Base-by-base conservation (phyloP, 2,888 invertebrate genomes). In the Synergus umbraculus region DNA sequence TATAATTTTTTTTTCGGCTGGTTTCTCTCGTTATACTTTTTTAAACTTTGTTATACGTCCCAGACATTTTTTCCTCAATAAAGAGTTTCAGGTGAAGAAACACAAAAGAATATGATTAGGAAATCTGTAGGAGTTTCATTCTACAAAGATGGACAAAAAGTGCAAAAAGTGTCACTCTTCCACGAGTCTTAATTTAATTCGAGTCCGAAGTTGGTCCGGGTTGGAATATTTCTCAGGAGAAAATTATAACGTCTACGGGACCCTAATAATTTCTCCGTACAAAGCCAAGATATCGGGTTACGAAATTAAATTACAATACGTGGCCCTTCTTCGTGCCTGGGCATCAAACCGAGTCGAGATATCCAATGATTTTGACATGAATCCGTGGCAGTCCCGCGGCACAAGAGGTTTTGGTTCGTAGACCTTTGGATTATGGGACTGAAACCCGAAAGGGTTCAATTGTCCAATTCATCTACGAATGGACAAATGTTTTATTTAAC, bases 271-370 rank as follows among this genome's bases (percentile, higher is more conserved):
- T 87, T 82, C 81, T 77, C 64, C 49, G 69, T 78, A 76, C 77
- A 76, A 80, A 81, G 84, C 82, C 76, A 78, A 79, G 82, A 85
- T 86, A 85, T 90, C 87, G 83, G 79, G 84, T 90, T 90, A 89
- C 89, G 81, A 88, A 89, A 89, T 86, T 87, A 89, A 89, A 89
- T 90, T 86, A 89, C 88, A 89, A 90, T 89, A 85, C 84, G 79
- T 77, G 65, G 81, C 82, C 78, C 81, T 46, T 22, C 44, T 64
- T 73, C 73, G 76, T 78, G 76, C 65, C 78, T 80, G 82, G 80
- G 76, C 83, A 81, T 84, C 80, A 78, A 78, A 54, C 78, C 67
- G 77, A 64, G 66, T 65, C 81, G 78, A 85, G 85, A 84, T 83
- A 82, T 85, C 84, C 86, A 83, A 86, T 87, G 84, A 85, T 86